phyloP scores from a whole-genome alignment of 2,113 vertebrate species.

The Eulemur macaco region DNA sequence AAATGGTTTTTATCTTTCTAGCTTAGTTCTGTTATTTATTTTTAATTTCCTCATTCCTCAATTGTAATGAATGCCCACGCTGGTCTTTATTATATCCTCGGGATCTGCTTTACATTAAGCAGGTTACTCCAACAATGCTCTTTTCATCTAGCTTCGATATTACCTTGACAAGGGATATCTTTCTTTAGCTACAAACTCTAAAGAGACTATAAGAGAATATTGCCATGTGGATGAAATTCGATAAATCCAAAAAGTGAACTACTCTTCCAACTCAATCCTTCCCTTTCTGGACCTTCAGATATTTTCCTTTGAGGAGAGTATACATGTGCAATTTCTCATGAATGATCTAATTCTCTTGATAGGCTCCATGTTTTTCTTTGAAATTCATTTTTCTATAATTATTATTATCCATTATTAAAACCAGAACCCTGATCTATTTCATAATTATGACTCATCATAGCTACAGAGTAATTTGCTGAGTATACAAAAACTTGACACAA shows the following conservation, averaged over 20 bases:
- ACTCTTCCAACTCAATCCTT: neutral
- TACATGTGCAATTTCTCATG: neutral
- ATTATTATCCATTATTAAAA: neutral
- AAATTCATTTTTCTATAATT: neutral
- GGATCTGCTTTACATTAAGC: neutral
- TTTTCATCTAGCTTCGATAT: neutral
- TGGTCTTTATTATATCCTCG: neutral
- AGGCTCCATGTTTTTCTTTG: neutral
- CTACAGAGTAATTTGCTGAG: neutral
- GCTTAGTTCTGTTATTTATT: neutral
- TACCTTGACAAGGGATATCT: neutral
- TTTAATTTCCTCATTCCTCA: neutral
- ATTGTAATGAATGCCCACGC: neutral
- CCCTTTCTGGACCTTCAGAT: neutral
- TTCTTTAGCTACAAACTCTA: neutral
- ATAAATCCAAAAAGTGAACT: neutral
- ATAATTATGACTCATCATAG: neutral
- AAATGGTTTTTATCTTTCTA: neutral
- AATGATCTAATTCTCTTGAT: neutral
- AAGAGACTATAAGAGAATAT: neutral
- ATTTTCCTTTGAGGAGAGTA: neutral
- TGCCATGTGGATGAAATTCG: neutral
- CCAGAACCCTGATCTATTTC: accelerated
- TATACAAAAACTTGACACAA: neutral
- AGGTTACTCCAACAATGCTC: neutral